Evolutionary conservation across 2,797 vertebrate species (phyloP).

Genomic region (Macrochelys suwanniensis): DNA sequence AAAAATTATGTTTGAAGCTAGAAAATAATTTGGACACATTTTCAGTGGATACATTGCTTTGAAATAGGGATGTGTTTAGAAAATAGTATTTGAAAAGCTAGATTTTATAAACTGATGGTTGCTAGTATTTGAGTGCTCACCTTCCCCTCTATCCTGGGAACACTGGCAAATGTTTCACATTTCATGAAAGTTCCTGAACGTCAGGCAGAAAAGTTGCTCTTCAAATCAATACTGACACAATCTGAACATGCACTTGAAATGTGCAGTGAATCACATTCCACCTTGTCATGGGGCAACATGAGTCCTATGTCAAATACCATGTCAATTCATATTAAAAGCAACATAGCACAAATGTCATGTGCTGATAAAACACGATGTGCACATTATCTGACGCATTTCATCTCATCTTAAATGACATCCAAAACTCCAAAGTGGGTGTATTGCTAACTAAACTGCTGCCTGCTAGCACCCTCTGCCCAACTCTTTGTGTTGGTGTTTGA

Average conservation of each 20-base stretch:
- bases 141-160: background rate
- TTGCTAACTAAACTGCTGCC: background rate
- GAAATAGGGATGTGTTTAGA: slow-evolving; percentile 46
- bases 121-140: background rate
- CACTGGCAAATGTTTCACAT: background rate
- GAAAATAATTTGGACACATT: slow-evolving; percentile 68
- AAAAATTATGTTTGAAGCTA: slow-evolving; percentile 77
- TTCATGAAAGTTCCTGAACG: slow-evolving; percentile 3
- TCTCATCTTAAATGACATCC: background rate
- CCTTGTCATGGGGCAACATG: background rate
- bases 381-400: background rate
- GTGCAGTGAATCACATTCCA: background rate
- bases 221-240: background rate
- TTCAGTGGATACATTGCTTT: slow-evolving; percentile 47
- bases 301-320: background rate
- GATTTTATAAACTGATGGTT: background rate
- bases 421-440: background rate
- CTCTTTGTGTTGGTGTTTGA: slow-evolving; percentile 15
- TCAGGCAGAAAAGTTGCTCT: background rate
- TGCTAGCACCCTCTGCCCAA: slow-evolving; percentile 4
- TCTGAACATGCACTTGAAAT: background rate
- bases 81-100: slow-evolving; percentile 41
- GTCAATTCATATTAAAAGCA: slow-evolving; percentile 10
- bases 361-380: background rate
- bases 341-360: background rate